Percentiles rank a stretch among this genome's conserved stretches.
phyloP scores from a whole-genome alignment of 2,113 vertebrate species.

The Centropus bengalensis region DNA sequence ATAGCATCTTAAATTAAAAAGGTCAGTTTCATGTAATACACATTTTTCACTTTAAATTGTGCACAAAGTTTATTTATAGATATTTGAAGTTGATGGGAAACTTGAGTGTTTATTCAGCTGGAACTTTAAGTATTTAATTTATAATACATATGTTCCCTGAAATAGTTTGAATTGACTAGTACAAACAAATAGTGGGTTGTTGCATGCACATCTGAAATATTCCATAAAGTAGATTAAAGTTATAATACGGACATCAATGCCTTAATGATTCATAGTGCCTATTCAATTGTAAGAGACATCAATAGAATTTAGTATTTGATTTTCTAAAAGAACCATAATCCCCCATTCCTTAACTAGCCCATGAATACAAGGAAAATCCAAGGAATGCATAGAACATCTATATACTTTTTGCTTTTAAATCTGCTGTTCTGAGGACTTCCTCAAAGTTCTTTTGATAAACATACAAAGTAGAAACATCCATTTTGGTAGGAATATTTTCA shows the following conservation, averaged over 20 bases:
- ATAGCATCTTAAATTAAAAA: not conserved
- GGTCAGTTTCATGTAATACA: not conserved
- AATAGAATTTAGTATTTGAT: not conserved
- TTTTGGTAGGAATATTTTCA: not conserved
- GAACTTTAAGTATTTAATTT: conserved; percentile 8
- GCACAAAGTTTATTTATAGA: not conserved
- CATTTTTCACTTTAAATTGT: not conserved
- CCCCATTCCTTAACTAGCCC: not conserved
- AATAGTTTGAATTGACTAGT: not conserved
- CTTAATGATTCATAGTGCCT: not conserved
- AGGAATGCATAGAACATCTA: not conserved
- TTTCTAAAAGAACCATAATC: not conserved
- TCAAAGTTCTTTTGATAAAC: not conserved
- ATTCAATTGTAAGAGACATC: not conserved
- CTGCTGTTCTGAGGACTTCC: not conserved
- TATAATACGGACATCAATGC: not conserved
- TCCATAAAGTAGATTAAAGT: not conserved
- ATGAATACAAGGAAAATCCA: not conserved
- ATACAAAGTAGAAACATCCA: not conserved
- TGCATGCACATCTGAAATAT: not conserved
- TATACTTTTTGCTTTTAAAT: not conserved
- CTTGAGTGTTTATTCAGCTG: conserved; percentile 15
- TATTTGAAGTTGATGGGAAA: not conserved
- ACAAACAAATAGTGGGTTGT: not conserved
- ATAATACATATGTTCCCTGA: not conserved